Percentiles rank a stretch among this genome's conserved stretches.
phyloP scores from a whole-genome alignment of 2,797 vertebrate species.

The Sebastiscus tertius region DNA sequence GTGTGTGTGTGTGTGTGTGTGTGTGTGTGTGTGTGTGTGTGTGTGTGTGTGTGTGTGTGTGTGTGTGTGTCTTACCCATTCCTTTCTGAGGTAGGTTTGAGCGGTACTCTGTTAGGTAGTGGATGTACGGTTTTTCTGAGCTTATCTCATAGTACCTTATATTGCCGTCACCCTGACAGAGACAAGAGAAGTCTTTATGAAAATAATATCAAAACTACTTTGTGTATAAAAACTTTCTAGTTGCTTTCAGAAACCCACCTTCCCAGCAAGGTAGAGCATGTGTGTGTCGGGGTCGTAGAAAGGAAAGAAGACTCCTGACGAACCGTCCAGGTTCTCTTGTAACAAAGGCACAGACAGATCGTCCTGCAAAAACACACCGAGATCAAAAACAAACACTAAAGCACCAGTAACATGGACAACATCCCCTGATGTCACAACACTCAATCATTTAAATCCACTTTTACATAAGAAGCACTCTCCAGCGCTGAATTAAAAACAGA shows the following conservation, averaged over 20 bases:
- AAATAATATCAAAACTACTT: neutral
- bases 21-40: slow-evolving; percentile 5
- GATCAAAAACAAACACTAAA: slow-evolving; percentile 19
- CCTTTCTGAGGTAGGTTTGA: slow-evolving; percentile 94
- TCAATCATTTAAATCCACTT: slow-evolving; percentile 45
- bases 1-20: neutral
- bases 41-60: slow-evolving; percentile 12
- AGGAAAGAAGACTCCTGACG: slow-evolving; percentile 93
- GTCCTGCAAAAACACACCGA: slow-evolving; percentile 80
- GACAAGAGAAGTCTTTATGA: neutral
- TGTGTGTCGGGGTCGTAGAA: slow-evolving; percentile 97
- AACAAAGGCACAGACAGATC: slow-evolving; percentile 91
- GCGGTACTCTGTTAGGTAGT: slow-evolving; percentile 91
- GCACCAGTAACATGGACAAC: neutral
- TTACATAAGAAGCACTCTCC: slow-evolving; percentile 38
- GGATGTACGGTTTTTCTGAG: slow-evolving; percentile 91
- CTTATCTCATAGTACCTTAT: slow-evolving; percentile 97
- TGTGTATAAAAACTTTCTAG: neutral
- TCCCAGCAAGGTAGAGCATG: slow-evolving; percentile 97
- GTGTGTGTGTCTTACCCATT: slow-evolving; percentile 85
- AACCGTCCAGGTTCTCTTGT: slow-evolving; percentile 93
- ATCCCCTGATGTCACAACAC: slow-evolving; percentile 23
- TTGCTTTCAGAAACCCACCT: slow-evolving; percentile 79
- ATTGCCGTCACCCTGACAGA: slow-evolving; percentile 91
- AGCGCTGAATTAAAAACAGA: slow-evolving; percentile 48